Percentiles rank a stretch among this genome's conserved stretches.
These are phyloP conservation scores for Clarias gariepinus DNA, from an alignment of 2,113 vertebrate genomes.

Conservation along the genomic window DNA sequence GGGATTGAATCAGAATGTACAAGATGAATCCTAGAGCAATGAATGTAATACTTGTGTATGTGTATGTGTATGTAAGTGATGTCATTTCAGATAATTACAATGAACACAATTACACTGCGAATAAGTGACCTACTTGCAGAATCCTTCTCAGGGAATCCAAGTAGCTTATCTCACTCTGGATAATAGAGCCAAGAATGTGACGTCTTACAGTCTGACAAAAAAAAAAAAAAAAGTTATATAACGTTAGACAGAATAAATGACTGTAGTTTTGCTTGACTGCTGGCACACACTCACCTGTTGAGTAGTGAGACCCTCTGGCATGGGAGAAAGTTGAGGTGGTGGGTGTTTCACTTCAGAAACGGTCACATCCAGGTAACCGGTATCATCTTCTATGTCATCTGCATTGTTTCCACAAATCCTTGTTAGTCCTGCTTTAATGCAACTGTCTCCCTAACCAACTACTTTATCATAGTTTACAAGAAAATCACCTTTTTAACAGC, in stretches of 20 bases:
- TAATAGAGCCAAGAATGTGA: slow-evolving; percentile 82
- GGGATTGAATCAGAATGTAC: background rate
- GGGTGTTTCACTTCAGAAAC: slow-evolving; percentile 78
- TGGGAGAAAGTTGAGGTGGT: slow-evolving; percentile 78
- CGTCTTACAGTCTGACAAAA: slow-evolving; percentile 75
- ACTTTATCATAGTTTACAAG: background rate
- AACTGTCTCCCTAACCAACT: background rate
- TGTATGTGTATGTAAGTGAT: background rate
- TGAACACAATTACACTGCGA: background rate
- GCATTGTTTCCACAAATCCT: slow-evolving; percentile 16
- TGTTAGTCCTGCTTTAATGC: background rate
- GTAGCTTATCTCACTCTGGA: slow-evolving; percentile 83
- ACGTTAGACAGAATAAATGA: background rate
- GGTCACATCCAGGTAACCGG: slow-evolving; percentile 78
- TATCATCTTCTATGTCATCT: slow-evolving; percentile 82
- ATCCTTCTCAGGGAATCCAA: slow-evolving; percentile 81
- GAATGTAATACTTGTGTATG: background rate
- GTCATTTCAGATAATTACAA: background rate
- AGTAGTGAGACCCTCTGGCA: slow-evolving; percentile 80
- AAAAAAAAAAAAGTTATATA: background rate
- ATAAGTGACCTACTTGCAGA: slow-evolving; percentile 72
- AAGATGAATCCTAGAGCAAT: background rate
- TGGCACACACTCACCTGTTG: slow-evolving; percentile 75
- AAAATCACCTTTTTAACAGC: background rate
- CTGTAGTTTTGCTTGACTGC: background rate